Conservation (phyloP, 2,888 invertebrate genomes). For the Synanthedon formicaeformis region DNA sequence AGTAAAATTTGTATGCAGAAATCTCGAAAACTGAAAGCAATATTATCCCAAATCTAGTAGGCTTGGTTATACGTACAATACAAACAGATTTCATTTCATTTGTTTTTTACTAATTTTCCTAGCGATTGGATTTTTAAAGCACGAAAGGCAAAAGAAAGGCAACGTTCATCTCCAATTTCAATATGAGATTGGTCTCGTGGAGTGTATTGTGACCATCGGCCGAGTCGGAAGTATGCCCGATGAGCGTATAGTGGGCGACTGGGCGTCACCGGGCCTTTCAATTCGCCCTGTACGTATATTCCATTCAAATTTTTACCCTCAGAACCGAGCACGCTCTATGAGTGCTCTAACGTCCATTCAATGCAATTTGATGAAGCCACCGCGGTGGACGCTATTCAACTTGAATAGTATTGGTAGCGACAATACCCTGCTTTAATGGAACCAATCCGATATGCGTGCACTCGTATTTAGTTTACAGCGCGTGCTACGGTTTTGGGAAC, state of each 20-base stretch:
- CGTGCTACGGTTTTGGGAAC: slow-evolving; percentile 1
- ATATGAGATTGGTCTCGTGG: slow-evolving; percentile 51
- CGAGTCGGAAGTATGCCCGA: slow-evolving; percentile 53
- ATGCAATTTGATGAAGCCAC: slow-evolving; percentile 66
- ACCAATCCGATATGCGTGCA: slow-evolving; percentile 36
- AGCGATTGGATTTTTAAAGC: neutral
- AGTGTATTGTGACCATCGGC: slow-evolving; percentile 48
- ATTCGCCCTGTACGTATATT: slow-evolving; percentile 38
- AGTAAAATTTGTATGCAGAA: no score
- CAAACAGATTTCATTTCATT: no score
- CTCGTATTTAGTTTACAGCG: slow-evolving; percentile 8
- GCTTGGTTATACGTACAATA: no score
- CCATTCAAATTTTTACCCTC: slow-evolving; percentile 69
- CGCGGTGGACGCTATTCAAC: slow-evolving; percentile 46
- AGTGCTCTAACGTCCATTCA: slow-evolving; percentile 63
- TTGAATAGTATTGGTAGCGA: slow-evolving; percentile 55
- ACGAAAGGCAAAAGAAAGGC: neutral
- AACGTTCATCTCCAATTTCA: slow-evolving; percentile 52
- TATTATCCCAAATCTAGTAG: no score
- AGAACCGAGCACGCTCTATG: slow-evolving; percentile 43
- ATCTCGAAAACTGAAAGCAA: no score
- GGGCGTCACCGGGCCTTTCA: slow-evolving; percentile 36
- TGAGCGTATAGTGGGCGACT: slow-evolving; percentile 18
- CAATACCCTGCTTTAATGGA: slow-evolving; percentile 59
- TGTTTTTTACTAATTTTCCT: slow-evolving; percentile 1